These are phyloP conservation scores for Erythrocercus mccallii DNA, from an alignment of 2,113 vertebrate species.

Conservation along the genomic window DNA sequence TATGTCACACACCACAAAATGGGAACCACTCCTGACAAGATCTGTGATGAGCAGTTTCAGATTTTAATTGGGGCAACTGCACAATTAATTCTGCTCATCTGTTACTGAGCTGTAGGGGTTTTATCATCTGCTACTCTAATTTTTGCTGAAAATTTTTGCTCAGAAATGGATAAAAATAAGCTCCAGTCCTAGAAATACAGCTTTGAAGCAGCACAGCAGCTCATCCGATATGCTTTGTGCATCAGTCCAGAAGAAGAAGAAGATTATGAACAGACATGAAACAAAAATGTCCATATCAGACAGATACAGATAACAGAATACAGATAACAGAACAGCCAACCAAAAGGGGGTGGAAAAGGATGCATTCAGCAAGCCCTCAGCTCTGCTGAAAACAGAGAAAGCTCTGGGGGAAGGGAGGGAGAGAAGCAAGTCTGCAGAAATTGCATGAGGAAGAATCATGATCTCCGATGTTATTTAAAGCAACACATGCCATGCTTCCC, in stretches of 20 bases:
- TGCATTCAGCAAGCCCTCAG: neutral
- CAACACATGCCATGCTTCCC: neutral
- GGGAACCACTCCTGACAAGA: neutral
- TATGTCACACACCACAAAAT: neutral
- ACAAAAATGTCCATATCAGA: neutral
- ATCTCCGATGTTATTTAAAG: neutral
- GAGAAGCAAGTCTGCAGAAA: neutral
- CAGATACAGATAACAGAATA: neutral
- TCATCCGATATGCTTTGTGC: neutral
- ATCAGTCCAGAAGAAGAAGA: neutral
- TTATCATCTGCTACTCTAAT: slow-evolving; percentile 13
- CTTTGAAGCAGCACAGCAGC: neutral
- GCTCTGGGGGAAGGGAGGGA: neutral
- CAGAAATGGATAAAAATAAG: slow-evolving; percentile 4
- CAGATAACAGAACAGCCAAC: neutral
- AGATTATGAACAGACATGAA: neutral
- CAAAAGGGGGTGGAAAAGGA: neutral
- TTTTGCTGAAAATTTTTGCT: neutral
- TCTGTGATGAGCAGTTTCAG: neutral
- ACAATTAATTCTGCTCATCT: neutral
- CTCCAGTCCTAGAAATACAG: neutral
- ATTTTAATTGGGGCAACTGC: neutral
- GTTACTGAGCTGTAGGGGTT: neutral
- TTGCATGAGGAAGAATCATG: neutral
- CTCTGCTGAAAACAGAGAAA: neutral